Evolutionary conservation across 2,888 invertebrate species (phyloP), one percentile per base, ranked within the genome.

Genomic region (Metalampra italica): DNA sequence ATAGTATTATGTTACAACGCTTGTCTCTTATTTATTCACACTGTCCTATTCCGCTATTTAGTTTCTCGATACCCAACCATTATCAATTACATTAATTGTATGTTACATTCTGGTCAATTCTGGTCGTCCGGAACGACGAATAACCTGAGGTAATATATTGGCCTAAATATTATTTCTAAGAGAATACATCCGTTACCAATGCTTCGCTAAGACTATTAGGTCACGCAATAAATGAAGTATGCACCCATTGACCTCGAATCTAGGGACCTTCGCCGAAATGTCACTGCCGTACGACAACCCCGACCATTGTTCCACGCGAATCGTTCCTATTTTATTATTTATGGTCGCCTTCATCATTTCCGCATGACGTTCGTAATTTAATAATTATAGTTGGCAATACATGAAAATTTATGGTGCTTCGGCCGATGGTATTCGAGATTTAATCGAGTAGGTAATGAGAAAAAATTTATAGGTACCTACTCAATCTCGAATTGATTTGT

Each of bases 231-330:
- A n/a, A 36, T n/a, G n/a, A 36, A 36, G n/a, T n/a, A n/a, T 9
- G 36, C n/a, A 36, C n/a, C 11, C n/a, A 36, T 51, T 65, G 79
- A 73, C 87, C 87, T 86, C 83, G 82, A 53, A 56, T 72, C 76
- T 78, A 73, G 76, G 75, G 80, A 83, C 88, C 87, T 88, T 88
- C 85, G 75, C 78, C 78, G 64, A 87, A 87, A 86, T 88, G 88
- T 77, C 85, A 87, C 64, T 75, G 60, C 56, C 75, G 88, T 81
- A 80, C 87, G 73, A 79, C 77, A 75, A 86, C 85, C 87, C 72
- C 54, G 43, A 51, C 72, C 75, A 83, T 87, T 86, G 86, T 86
- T 84, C 71, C 65, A 67, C 61, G 71, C 76, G 77, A 75, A 80
- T 78, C 76, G 79, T 77, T 82, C 76, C 78, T 67, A 83, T 82